phyloP scores from a whole-genome alignment of 1,140 invertebrate genomes.

The Leptinotarsa defecta region DNA sequence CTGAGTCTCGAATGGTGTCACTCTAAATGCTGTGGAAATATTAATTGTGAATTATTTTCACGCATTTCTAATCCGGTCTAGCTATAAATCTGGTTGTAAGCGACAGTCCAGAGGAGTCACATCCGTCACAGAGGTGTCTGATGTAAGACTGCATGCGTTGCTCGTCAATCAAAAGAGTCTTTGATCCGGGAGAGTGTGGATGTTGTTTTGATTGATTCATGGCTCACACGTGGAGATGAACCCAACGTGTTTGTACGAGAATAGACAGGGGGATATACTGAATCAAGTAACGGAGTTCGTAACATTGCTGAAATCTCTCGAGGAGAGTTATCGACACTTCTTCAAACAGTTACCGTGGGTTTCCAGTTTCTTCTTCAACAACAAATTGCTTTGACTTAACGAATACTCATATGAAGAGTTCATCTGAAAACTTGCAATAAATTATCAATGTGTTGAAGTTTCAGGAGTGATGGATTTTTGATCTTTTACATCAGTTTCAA shows the following conservation, averaged over 20 bases:
- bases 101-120: slow-evolving; percentile 29
- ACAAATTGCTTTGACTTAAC: too few relatives aligned
- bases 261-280: slow-evolving; percentile 15
- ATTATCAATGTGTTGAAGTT: too few relatives aligned
- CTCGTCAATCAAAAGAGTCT: slow-evolving; percentile 30
- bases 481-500: too few relatives aligned
- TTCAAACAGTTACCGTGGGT: too few relatives aligned
- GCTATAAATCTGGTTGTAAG: slow-evolving; percentile 26
- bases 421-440: too few relatives aligned
- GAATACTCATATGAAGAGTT: too few relatives aligned
- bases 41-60: slow-evolving; percentile 34
- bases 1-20: slow-evolving; percentile 10
- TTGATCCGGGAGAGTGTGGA: slow-evolving; percentile 31
- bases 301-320: too few relatives aligned
- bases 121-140: slow-evolving; percentile 27
- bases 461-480: too few relatives aligned
- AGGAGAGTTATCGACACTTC: too few relatives aligned
- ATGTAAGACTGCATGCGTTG: slow-evolving; percentile 24
- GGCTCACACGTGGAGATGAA: slow-evolving; percentile 19
- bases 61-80: slow-evolving; percentile 26
- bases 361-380: too few relatives aligned
- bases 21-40: slow-evolving; percentile 23
- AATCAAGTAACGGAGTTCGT: not conserved
- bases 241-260: slow-evolving; percentile 9
- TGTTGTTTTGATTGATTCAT: slow-evolving; percentile 32